phyloP scores from a whole-genome alignment of 1,140 invertebrate species.

The Drosophila nigrodunni region DNA sequence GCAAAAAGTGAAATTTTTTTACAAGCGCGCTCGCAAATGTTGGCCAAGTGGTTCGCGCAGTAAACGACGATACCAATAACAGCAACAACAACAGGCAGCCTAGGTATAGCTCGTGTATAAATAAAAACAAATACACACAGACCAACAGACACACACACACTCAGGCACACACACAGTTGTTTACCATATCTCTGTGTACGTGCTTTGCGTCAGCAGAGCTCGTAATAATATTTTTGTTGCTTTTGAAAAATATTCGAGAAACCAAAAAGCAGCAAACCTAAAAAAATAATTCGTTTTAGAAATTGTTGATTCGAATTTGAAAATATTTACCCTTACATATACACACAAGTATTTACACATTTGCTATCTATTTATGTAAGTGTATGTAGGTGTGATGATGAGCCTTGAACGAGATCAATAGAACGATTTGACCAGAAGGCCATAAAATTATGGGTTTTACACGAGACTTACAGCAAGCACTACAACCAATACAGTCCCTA shows the following conservation, averaged over 20 bases:
- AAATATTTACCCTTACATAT: slow-evolving; percentile 14
- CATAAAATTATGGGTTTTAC: slow-evolving; percentile 9
- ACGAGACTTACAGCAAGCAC: not conserved
- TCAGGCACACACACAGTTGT: slow-evolving; percentile 22
- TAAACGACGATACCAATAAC: slow-evolving; percentile 17
- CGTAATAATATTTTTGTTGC: slow-evolving; percentile 46
- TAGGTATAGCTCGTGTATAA: slow-evolving; percentile 49
- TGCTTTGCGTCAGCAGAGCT: slow-evolving; percentile 72
- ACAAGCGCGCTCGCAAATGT: slow-evolving; percentile 46
- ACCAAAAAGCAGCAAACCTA: slow-evolving; percentile 24
- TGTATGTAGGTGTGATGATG: not conserved
- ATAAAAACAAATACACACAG: slow-evolving; percentile 45
- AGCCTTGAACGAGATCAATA: slow-evolving; percentile 60
- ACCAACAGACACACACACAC: slow-evolving; percentile 25
- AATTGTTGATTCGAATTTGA: slow-evolving; percentile 32
- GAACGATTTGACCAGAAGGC: slow-evolving; percentile 37
- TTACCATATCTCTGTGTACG: slow-evolving; percentile 54
- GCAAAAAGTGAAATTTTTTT: slow-evolving; percentile 78
- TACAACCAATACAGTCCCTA: not conserved
- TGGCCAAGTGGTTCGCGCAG: slow-evolving; percentile 47
- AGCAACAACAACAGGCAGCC: slow-evolving; percentile 31
- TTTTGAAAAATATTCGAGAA: slow-evolving; percentile 40
- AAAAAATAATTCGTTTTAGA: slow-evolving; percentile 58
- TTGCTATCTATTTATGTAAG: not conserved
- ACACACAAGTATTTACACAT: slow-evolving; percentile 1